A percentile compares a stretch with the other conserved stretches of the same genome.
phyloP scores from a whole-genome alignment of 2,797 vertebrate species.

The Megalops cyprinoides region DNA sequence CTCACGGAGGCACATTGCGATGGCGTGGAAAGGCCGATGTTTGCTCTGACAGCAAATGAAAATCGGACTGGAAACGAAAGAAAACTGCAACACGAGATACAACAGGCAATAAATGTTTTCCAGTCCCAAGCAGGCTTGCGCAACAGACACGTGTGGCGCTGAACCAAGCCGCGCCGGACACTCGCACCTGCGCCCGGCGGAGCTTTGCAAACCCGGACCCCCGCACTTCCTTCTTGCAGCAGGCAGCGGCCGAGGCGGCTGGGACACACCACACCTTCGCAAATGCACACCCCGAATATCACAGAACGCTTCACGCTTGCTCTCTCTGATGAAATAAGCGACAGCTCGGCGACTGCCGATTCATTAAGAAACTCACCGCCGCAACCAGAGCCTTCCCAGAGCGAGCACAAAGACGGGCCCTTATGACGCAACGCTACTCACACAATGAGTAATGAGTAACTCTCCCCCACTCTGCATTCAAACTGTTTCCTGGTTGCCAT shows the following conservation, averaged over 20 bases:
- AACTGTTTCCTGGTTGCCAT: slow-evolving; percentile 15
- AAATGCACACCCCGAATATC: no score
- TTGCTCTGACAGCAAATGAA: neutral
- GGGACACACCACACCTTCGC: no score
- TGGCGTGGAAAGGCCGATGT: neutral
- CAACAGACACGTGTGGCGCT: neutral
- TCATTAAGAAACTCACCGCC: slow-evolving; percentile 11
- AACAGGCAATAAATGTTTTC: neutral
- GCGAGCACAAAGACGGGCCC: slow-evolving; percentile 9
- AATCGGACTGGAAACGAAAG: neutral
- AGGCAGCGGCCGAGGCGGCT: no score
- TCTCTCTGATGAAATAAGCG: neutral
- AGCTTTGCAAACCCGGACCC: no score
- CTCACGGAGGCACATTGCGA: no score
- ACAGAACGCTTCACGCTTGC: neutral
- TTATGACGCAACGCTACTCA: slow-evolving; percentile 11
- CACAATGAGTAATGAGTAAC: neutral
- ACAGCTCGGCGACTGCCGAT: neutral
- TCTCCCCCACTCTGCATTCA: neutral
- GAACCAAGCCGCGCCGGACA: no score
- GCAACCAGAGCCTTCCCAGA: slow-evolving; percentile 5
- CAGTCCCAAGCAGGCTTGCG: neutral
- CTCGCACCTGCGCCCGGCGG: no score
- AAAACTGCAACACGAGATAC: neutral
- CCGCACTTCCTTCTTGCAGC: no score